Percentiles rank a stretch among this genome's conserved stretches.
These are phyloP conservation scores for Urophycis tenuis DNA, from an alignment of 2,797 vertebrate genomes.

Conservation along the genomic window DNA sequence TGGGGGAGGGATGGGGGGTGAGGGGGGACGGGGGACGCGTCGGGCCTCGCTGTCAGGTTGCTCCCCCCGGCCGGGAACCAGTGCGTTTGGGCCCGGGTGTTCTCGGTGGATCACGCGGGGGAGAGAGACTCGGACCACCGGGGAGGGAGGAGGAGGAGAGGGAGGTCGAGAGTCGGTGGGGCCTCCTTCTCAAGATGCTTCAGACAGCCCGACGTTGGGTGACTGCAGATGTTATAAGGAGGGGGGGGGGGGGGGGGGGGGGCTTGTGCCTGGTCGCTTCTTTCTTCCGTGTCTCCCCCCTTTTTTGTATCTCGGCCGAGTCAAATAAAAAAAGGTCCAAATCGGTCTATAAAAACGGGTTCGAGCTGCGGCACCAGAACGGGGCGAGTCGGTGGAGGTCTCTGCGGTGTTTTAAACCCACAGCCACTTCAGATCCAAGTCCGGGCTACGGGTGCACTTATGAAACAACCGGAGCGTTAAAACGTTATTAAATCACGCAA, in stretches of 20 bases:
- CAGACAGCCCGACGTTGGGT: conserved; percentile 25
- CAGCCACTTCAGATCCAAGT: background rate
- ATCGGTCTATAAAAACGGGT: conserved; percentile 31
- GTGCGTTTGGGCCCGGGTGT: conserved; percentile 54
- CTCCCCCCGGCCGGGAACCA: conserved; percentile 56
- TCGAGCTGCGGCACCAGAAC: conserved; percentile 35
- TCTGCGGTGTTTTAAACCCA: conserved; percentile 17
- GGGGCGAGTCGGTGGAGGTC: background rate
- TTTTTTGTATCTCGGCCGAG: conserved; percentile 20
- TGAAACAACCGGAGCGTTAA: background rate
- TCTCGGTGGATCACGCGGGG: conserved; percentile 59
- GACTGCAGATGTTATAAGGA: background rate
- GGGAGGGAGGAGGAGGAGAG: conserved; percentile 14
- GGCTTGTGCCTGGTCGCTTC: background rate
- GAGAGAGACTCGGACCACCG: conserved; percentile 30
- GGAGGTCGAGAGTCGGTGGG: conserved; percentile 31
- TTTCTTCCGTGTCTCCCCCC: conserved; percentile 2
- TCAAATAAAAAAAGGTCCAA: conserved; percentile 25
- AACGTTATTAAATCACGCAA: conserved; percentile 6
- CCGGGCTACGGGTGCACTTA: background rate
- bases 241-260: background rate
- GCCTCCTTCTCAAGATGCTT: conserved; percentile 40
- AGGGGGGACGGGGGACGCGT: conserved; percentile 33
- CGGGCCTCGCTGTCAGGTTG: conserved; percentile 71
- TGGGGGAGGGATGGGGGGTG: conserved; percentile 30